These are phyloP conservation scores for Heliconius congener DNA, from an alignment of 1,140 invertebrate genomes.

Conservation along the genomic window DNA sequence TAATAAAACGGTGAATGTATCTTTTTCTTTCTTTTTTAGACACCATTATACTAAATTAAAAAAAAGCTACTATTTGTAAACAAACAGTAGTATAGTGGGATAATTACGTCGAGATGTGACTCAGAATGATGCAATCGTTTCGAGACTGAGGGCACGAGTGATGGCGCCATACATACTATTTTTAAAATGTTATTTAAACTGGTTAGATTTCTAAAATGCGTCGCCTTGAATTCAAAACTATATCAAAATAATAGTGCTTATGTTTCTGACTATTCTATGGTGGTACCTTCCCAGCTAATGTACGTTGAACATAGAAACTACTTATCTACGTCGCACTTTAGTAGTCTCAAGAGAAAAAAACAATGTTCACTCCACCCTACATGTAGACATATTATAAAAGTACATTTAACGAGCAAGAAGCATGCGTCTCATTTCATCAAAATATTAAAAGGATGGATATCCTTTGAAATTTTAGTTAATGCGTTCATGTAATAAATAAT, in stretches of 20 bases:
- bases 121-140: constrained; percentile 63
- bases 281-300: constrained; percentile 49
- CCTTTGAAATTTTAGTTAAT: background rate
- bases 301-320: constrained; percentile 61
- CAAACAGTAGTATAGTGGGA: constrained; percentile 45
- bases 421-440: constrained; percentile 43
- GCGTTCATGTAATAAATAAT: background rate
- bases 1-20: background rate
- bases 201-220: constrained; percentile 20
- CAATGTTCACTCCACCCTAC: constrained; percentile 45
- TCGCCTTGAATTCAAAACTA: constrained; percentile 14
- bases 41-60: background rate
- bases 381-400: constrained; percentile 48
- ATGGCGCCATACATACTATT: constrained; percentile 36
- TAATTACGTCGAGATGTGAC: constrained; percentile 36
- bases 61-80: constrained; percentile 54
- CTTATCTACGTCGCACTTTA: constrained; percentile 59
- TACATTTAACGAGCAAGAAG: constrained; percentile 51
- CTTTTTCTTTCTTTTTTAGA: background rate
- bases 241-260: background rate
- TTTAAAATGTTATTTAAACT: constrained; percentile 30
- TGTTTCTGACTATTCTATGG: background rate
- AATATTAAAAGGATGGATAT: constrained; percentile 20
- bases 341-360: constrained; percentile 59
- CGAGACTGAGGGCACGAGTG: constrained; percentile 38